Percentiles rank a stretch among this genome's conserved stretches.
These are phyloP conservation scores for Rapana venosa DNA, from an alignment of 2,888 invertebrate species.

Conservation along the genomic window DNA sequence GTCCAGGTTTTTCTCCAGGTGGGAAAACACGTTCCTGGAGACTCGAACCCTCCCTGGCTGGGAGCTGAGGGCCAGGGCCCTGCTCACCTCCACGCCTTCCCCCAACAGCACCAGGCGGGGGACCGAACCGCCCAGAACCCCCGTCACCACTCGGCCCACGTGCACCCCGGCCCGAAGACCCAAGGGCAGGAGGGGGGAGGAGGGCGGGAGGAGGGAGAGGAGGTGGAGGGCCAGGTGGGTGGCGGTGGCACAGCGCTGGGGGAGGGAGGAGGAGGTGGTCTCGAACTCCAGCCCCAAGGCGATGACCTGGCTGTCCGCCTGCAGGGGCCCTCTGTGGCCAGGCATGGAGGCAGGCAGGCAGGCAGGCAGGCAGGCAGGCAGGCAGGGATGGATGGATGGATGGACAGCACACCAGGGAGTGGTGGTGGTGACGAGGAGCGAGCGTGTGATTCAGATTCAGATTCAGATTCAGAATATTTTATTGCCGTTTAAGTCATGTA, in stretches of 20 bases:
- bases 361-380: too few species aligned
- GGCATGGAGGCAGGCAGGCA: background rate
- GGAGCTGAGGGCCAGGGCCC: constrained; percentile 50
- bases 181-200: constrained; percentile 15
- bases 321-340: background rate
- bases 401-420: too few species aligned
- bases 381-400: too few species aligned
- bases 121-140: constrained; percentile 56
- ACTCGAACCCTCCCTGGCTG: constrained; percentile 53
- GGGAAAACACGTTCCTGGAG: constrained; percentile 48
- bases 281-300: constrained; percentile 47
- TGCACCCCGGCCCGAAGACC: constrained; percentile 46
- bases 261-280: constrained; percentile 34
- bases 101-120: constrained; percentile 60
- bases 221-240: constrained; percentile 50
- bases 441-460: too few species aligned
- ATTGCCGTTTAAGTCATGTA: too few species aligned
- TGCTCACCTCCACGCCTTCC: constrained; percentile 55
- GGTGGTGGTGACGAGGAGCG: too few species aligned
- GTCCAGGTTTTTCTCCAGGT: constrained; percentile 50
- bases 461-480: too few species aligned
- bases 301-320: constrained; percentile 30
- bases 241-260: constrained; percentile 41
- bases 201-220: constrained; percentile 13
- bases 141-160: constrained; percentile 58